Conservation (phyloP, 2,113 vertebrate species). For the Etia nguti region DNA sequence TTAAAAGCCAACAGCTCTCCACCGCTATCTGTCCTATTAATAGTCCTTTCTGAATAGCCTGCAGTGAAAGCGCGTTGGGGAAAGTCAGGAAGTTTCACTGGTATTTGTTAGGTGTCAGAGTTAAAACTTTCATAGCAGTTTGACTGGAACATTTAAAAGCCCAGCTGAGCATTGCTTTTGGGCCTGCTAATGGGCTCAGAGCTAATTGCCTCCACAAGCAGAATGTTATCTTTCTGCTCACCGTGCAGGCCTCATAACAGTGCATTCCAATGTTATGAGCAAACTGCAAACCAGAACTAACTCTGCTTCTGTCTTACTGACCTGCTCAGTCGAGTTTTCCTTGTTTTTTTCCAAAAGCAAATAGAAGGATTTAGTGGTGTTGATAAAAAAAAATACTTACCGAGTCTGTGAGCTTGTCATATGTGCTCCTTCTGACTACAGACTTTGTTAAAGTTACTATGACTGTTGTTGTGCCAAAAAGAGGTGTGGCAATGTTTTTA, state of each 20-base stretch:
- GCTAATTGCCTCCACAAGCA: conserved; percentile 1
- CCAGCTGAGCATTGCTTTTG: neutral
- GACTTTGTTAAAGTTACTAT: neutral
- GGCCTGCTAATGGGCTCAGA: neutral
- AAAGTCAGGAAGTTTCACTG: conserved; percentile 11
- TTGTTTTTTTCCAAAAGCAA: neutral
- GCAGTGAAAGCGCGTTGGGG: neutral
- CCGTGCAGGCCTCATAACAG: conserved; percentile 15
- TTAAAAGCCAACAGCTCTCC: neutral
- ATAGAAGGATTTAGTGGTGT: neutral
- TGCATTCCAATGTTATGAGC: conserved; percentile 63
- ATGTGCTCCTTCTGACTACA: neutral
- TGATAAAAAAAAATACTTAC: neutral
- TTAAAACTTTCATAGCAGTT: conserved; percentile 21
- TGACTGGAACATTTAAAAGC: neutral
- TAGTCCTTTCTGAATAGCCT: neutral
- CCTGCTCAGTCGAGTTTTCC: neutral
- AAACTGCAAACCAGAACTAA: neutral
- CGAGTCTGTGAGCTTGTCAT: neutral
- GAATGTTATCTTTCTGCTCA: conserved; percentile 31
- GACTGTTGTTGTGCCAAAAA: neutral
- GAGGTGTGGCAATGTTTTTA: neutral
- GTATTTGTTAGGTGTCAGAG: conserved; percentile 6
- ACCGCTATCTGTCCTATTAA: neutral
- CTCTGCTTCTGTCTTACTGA: neutral